Evolutionary conservation across 35 echinoderm and acorn worm genomes (phyloP).

Genomic region (Amphiura filiformis): DNA sequence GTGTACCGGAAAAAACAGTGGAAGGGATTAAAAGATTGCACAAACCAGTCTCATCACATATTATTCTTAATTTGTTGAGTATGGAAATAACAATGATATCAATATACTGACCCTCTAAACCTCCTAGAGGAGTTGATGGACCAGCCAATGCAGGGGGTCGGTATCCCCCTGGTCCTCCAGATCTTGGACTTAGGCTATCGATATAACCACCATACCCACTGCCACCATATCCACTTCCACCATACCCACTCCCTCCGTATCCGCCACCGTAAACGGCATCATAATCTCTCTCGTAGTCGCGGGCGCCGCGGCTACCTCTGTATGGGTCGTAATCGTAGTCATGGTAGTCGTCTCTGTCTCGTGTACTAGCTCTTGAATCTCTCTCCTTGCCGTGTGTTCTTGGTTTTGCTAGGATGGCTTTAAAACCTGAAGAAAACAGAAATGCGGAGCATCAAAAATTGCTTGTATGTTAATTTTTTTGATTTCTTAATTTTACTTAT

Average conservation of each 20-base stretch:
- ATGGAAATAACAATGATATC: too few relatives aligned
- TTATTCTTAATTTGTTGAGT: too few relatives aligned
- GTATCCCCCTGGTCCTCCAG: neutral
- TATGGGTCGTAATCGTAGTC: conserved; percentile 25
- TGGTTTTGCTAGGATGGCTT: conserved; percentile 73
- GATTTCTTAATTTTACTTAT: neutral
- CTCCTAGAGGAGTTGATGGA: neutral
- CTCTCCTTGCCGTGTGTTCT: conserved; percentile 26
- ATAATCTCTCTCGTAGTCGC: too few relatives aligned
- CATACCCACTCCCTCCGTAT: neutral
- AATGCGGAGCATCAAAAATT: neutral
- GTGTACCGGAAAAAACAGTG: too few relatives aligned
- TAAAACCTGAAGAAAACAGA: conserved; percentile 45
- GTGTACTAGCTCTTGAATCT: neutral
- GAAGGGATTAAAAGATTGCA: too few relatives aligned
- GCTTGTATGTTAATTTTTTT: neutral
- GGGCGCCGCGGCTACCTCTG: conserved; percentile 8
- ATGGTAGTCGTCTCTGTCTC: neutral
- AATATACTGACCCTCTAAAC: neutral
- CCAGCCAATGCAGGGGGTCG: neutral
- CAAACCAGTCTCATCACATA: too few relatives aligned
- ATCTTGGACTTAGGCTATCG: neutral
- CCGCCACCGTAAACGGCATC: neutral
- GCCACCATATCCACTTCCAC: neutral
- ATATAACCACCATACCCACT: neutral